phyloP scores from a whole-genome alignment of 2,113 vertebrate species.

The Pelvicachromis taeniatus region DNA sequence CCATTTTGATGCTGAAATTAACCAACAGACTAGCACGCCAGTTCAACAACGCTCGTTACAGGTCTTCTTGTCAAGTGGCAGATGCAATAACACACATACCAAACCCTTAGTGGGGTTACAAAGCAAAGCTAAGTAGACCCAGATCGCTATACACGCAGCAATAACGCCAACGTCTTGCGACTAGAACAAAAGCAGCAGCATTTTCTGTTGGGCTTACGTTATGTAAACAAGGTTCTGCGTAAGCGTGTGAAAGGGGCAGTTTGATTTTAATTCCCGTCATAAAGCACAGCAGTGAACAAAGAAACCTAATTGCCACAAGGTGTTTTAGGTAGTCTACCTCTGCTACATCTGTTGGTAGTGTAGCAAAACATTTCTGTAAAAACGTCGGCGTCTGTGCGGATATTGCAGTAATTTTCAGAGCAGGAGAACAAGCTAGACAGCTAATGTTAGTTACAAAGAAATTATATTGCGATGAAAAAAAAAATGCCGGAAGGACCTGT shows the following conservation, averaged over 20 bases:
- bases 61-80: constrained; percentile 7
- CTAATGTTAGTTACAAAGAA: background rate
- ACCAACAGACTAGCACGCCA: constrained; percentile 51
- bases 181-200: constrained; percentile 60
- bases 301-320: constrained; percentile 3
- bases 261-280: constrained; percentile 9
- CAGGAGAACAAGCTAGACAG: background rate
- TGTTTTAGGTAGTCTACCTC: background rate
- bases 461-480: background rate
- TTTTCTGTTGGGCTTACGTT: constrained; percentile 55
- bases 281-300: constrained; percentile 54
- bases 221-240: constrained; percentile 67
- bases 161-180: constrained; percentile 4
- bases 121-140: background rate
- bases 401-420: constrained; percentile 13
- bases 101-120: background rate
- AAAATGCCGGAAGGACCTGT: constrained; percentile 1
- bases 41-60: constrained; percentile 17
- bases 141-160: background rate
- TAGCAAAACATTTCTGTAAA: constrained; percentile 7
- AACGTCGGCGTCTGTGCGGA: constrained; percentile 21
- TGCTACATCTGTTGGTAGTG: constrained; percentile 2
- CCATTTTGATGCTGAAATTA: constrained; percentile 74
- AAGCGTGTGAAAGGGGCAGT: constrained; percentile 41
- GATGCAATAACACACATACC: constrained; percentile 4